Conservation (phyloP, 2,113 vertebrate species). For the Bos indicus region DNA sequence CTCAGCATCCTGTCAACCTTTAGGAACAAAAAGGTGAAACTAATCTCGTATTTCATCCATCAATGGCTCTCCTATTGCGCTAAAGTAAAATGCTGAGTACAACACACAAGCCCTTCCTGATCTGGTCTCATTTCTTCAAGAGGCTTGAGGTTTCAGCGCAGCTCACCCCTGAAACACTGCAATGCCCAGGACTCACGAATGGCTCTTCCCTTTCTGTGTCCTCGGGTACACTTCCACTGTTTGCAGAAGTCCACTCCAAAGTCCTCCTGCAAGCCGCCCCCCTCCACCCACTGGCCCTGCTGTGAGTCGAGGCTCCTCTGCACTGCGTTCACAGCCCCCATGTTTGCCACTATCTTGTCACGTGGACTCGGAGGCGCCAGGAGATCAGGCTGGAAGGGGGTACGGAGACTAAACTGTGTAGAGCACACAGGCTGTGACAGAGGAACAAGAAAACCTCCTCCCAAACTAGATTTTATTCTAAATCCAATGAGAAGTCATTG, state of each 20-base stretch:
- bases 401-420: neutral
- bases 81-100: neutral
- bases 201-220: neutral
- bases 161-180: accelerated
- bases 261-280: neutral
- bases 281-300: neutral
- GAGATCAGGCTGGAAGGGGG: neutral
- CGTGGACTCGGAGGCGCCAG: accelerated
- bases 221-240: neutral
- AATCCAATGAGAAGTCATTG: neutral
- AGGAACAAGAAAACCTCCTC: neutral
- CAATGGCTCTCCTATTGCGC: neutral
- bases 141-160: accelerated
- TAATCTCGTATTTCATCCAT: neutral
- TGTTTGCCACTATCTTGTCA: neutral
- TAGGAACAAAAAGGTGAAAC: neutral
- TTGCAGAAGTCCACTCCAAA: neutral
- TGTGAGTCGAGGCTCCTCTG: neutral
- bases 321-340: accelerated
- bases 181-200: accelerated
- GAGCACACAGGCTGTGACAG: neutral
- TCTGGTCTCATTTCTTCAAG: accelerated
- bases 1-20: neutral
- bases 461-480: neutral
- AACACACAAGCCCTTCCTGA: neutral